Evolutionary conservation across 2,113 vertebrate genomes (phyloP).

Genomic region (Catharus bicknelli): DNA sequence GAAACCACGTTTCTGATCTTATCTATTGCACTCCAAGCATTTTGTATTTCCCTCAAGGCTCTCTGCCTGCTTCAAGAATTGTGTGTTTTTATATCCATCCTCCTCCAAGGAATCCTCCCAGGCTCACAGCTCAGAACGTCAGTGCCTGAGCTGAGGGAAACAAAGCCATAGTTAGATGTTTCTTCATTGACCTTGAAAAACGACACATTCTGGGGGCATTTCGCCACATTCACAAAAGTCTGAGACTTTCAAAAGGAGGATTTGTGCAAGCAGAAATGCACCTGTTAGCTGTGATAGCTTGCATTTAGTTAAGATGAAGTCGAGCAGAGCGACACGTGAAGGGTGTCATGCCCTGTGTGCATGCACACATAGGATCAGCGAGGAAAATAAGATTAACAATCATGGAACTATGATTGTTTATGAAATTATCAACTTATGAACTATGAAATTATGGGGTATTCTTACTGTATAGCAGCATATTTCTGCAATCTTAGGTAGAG

Average conservation of each 20-base stretch:
- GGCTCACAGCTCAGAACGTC: neutral
- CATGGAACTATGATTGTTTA: neutral
- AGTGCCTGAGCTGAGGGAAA: neutral
- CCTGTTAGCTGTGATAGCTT: neutral
- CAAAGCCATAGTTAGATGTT: neutral
- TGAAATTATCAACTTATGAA: too few species aligned
- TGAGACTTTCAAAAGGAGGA: neutral
- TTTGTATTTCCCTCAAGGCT: conserved; percentile 19
- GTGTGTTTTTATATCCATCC: conserved; percentile 5
- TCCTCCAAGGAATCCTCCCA: conserved; percentile 27
- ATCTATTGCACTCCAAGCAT: neutral
- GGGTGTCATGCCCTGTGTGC: neutral
- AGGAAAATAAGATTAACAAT: neutral
- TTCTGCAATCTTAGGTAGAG: neutral
- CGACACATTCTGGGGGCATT: neutral
- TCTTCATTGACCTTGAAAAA: neutral
- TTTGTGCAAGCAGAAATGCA: neutral
- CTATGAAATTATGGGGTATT: neutral
- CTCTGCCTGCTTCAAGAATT: neutral
- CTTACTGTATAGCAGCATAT: neutral
- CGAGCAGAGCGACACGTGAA: neutral
- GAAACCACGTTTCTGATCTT: conserved; percentile 19
- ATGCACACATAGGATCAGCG: neutral
- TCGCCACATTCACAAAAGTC: neutral
- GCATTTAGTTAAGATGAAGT: neutral